These are phyloP conservation scores for Cantharis rustica DNA, from an alignment of 2,888 invertebrate species.

Conservation along the genomic window DNA sequence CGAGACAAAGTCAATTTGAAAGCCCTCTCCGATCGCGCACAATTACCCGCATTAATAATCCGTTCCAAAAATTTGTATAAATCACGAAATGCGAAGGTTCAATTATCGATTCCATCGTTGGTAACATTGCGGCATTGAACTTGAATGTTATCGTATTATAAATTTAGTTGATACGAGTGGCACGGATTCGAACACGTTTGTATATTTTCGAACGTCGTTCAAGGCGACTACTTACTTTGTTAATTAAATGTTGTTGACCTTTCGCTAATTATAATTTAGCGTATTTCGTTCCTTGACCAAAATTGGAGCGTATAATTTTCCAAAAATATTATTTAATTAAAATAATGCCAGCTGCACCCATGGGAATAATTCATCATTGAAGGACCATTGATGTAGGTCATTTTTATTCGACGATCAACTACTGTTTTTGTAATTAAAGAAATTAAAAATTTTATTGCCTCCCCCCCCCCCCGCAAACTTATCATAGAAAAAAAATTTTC, in stretches of 20 bases:
- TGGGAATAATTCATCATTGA: neutral
- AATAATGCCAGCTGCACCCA: neutral
- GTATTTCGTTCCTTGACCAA: neutral
- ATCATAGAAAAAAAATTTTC: too few relatives aligned
- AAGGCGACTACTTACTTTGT: neutral
- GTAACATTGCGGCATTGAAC: conserved; percentile 5
- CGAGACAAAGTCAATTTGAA: neutral
- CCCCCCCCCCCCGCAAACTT: too few relatives aligned
- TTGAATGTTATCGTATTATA: neutral
- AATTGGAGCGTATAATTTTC: neutral
- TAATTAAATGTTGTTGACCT: neutral
- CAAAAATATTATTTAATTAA: neutral
- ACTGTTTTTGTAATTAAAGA: too few relatives aligned
- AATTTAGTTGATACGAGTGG: neutral
- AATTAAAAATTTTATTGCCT: too few relatives aligned
- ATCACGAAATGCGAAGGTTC: conserved; percentile 2
- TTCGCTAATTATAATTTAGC: neutral
- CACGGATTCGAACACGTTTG: conserved; percentile 1
- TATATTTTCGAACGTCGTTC: neutral
- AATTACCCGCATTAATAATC: neutral
- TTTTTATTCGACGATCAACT: neutral
- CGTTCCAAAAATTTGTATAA: neutral
- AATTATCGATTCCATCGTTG: conserved; percentile 1
- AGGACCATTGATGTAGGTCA: neutral
- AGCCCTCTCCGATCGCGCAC: neutral